Evolutionary conservation across 2,113 vertebrate species (phyloP).

Genomic region (Galemys pyrenaicus): DNA sequence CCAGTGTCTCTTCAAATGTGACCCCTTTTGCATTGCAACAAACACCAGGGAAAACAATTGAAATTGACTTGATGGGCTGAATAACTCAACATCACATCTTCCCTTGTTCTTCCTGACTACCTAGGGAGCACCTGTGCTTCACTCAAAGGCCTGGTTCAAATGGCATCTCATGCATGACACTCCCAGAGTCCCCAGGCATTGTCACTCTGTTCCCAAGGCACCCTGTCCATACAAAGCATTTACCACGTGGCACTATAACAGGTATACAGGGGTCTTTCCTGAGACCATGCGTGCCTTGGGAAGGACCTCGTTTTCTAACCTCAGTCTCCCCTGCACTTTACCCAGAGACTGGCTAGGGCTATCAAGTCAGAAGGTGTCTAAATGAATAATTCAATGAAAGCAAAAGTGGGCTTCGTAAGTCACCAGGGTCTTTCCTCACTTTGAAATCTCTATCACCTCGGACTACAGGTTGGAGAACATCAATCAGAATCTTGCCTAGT

Average conservation of each 20-base stretch:
- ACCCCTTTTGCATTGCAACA: neutral
- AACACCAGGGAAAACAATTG: neutral
- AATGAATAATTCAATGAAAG: constrained; percentile 8
- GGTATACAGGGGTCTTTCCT: neutral
- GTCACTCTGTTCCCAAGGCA: neutral
- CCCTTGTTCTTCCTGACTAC: neutral
- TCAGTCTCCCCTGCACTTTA: neutral
- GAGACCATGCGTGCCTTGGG: neutral
- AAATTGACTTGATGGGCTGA: neutral
- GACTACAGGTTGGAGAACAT: neutral
- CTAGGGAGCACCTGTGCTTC: neutral
- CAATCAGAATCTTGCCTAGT: neutral
- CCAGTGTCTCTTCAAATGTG: neutral
- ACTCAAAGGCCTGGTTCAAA: neutral
- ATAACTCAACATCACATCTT: neutral
- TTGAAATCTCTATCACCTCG: neutral
- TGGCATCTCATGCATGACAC: neutral
- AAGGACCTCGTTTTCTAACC: neutral
- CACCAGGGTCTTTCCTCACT: neutral
- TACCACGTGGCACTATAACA: neutral
- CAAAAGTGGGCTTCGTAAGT: neutral
- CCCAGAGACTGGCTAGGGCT: neutral
- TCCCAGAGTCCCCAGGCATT: neutral
- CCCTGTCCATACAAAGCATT: neutral
- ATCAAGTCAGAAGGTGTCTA: neutral